Base-by-base conservation (phyloP, 2,888 invertebrate species). In the Uloborus plumipes region DNA sequence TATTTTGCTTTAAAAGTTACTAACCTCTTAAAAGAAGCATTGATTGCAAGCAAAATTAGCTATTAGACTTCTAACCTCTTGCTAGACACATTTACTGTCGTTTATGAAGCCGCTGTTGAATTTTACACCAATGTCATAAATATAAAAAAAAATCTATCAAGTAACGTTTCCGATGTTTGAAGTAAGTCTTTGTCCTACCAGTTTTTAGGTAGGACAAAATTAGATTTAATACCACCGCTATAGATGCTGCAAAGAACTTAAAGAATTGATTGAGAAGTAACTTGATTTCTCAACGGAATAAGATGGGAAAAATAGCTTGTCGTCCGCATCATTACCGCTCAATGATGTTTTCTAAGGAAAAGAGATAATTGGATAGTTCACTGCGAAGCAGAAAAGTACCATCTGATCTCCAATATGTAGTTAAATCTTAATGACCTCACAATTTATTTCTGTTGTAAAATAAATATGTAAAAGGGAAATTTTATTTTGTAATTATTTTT, bases 41-140 rank as follows among this genome's bases (percentile, higher is more conserved):
- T 39, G 1, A 39, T 39, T 11, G 11, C 39, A 7, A 39, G 9
- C 3, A 39, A 39, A 11, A 11, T 4, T 39, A 39, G 39, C 39
- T 39, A 39, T 7, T 39, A 2, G 39, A 39, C 11, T 39, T 39
- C 9, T 6, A 6, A 39, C 39, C 3, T 39, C 9, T 39, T 39
- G 39, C 11, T 26, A 61, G 77, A 77, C 77, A 61, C 62, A 64
- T 70, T 77, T 77, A 77, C 55, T 64, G 64, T n/a, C 55, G 64
- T 77, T 77, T 77, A 77, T 77, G 70, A 77, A 77, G 70, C 77
- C 62, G 77, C 77, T 77, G 77, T 70, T 70, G 70, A 70, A 77
- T 70, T 77, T 77, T 77, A 70, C 77, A 47, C 58, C 70, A 69
- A 64, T 70, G 64, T 70, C 7, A 16, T 1, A 20, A 20, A 20